A percentile compares a stretch with the other conserved stretches of the same genome.
Evolutionary conservation across 1,140 invertebrate species (phyloP).

Genomic region (Zaprionus vittiger): DNA sequence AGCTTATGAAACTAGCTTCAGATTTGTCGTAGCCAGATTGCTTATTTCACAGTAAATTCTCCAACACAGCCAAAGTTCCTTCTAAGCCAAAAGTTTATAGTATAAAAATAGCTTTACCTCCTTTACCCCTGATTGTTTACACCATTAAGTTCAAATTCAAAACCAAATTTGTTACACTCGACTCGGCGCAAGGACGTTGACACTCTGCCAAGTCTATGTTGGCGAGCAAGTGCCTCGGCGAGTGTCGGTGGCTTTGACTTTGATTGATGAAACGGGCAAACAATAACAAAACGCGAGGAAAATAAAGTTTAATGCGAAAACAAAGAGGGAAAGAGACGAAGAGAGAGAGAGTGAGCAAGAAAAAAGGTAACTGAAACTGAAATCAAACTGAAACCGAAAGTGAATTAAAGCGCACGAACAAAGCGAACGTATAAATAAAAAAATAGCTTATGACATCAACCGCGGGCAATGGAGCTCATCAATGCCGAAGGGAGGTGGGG

Average conservation of each 20-base stretch:
- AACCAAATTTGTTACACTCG: slow-evolving; percentile 55
- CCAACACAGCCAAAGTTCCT: not conserved
- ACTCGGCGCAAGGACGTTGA: slow-evolving; percentile 50
- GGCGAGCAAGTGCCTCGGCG: slow-evolving; percentile 11
- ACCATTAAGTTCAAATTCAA: slow-evolving; percentile 13
- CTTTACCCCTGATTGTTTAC: not conserved
- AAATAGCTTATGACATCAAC: slow-evolving; percentile 61
- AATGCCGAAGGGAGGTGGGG: slow-evolving; percentile 11
- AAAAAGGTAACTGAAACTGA: slow-evolving; percentile 31
- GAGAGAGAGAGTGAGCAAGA: not conserved
- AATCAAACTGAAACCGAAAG: slow-evolving; percentile 45
- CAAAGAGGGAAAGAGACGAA: slow-evolving; percentile 21
- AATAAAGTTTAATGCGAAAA: slow-evolving; percentile 32
- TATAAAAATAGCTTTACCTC: not conserved
- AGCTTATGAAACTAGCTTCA: not conserved
- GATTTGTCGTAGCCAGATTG: not conserved
- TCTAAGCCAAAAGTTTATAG: not conserved
- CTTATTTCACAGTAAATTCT: not conserved
- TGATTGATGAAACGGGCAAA: slow-evolving; percentile 62
- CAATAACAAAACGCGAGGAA: slow-evolving; percentile 41
- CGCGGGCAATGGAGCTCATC: slow-evolving; percentile 39
- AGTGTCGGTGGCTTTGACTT: slow-evolving; percentile 38
- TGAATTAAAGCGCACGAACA: slow-evolving; percentile 56
- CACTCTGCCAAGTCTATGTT: slow-evolving; percentile 36
- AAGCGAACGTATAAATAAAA: slow-evolving; percentile 33